Base-by-base conservation (phyloP, 2,797 vertebrate species). In the Geotrypetes seraphini region DNA sequence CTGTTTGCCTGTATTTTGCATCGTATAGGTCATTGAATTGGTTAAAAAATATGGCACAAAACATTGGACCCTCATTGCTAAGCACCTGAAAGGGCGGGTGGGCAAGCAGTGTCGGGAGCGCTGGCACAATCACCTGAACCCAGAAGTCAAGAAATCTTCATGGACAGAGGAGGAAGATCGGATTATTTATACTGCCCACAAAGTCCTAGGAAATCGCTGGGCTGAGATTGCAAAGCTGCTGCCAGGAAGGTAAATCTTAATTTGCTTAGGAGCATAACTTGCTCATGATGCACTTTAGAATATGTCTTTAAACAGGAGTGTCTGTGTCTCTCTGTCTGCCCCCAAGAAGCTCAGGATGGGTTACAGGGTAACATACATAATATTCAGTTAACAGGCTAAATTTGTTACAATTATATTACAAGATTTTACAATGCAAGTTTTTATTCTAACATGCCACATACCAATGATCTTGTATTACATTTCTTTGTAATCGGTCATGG, bases 91-190 rank as follows among this genome's bases (percentile, higher is more conserved):
- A 38, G 96, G 96, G 28, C 71, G 95, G 2, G 62, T 99, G 30
- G 96, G 96, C 12, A 98, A 99, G 68, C 95, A 99, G 75, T 99
- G 96, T 28, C 71, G 96, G 6, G 95, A 98, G 5, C 94, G 95
- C 37, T 99, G 96, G 96, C 95, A 97, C 50, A 99, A 99, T 71
- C 96, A 99, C 64, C 86, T 99, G 42, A 98, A 98, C 41, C 96
- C 96, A 0, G 86, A 88, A 4, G 96, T 99, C 51, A 98, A 98
- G 71, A 99, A 99, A 52, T 96, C 91, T 1, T 97, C 91, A 0
- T 99, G 96, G 96, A 99, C 92, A 0, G 82, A 91, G 2, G 94
- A 97, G 33, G 96, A 99, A 53, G 96, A 98, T 62, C 89, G 89
- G 20, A 73, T 99, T 55, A 99, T 98, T 50, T 98, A 89, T 27